Percentiles rank a stretch among this genome's conserved stretches.
Conservation (phyloP, 2,113 vertebrate genomes). For the Lophura nycthemera region DNA sequence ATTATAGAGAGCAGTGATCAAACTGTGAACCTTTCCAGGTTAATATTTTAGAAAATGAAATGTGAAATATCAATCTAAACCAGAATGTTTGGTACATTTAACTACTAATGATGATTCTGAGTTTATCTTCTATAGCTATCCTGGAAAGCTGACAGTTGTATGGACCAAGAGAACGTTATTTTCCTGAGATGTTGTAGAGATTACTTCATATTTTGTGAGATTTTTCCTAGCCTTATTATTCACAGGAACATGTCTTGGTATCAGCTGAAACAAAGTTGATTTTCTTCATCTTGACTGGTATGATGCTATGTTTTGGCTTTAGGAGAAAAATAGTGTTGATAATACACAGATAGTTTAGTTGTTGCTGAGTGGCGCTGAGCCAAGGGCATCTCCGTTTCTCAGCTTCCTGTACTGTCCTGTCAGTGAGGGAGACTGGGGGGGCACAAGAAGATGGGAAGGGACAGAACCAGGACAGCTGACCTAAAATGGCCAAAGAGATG, state of each 20-base stretch:
- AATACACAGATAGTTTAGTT: background rate
- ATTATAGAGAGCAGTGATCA: background rate
- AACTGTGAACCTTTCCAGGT: background rate
- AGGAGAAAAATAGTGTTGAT: background rate
- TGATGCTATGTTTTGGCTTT: background rate
- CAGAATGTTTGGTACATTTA: background rate
- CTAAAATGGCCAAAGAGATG: background rate
- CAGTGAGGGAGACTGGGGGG: too few species aligned
- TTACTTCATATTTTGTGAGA: background rate
- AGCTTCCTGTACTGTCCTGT: background rate
- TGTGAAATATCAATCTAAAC: background rate
- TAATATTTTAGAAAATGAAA: background rate
- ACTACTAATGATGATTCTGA: background rate
- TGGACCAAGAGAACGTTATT: background rate
- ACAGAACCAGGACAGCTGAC: background rate
- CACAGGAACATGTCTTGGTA: background rate
- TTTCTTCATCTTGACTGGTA: background rate
- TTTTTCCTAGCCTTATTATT: background rate
- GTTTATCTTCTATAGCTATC: background rate
- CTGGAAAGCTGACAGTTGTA: background rate
- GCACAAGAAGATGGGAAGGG: background rate
- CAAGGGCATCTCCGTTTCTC: background rate
- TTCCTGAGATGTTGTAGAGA: background rate
- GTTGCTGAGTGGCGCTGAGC: background rate
- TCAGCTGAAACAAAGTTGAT: background rate